phyloP scores from a whole-genome alignment of 2,113 vertebrate genomes.

The Chlamydotis undulata region DNA sequence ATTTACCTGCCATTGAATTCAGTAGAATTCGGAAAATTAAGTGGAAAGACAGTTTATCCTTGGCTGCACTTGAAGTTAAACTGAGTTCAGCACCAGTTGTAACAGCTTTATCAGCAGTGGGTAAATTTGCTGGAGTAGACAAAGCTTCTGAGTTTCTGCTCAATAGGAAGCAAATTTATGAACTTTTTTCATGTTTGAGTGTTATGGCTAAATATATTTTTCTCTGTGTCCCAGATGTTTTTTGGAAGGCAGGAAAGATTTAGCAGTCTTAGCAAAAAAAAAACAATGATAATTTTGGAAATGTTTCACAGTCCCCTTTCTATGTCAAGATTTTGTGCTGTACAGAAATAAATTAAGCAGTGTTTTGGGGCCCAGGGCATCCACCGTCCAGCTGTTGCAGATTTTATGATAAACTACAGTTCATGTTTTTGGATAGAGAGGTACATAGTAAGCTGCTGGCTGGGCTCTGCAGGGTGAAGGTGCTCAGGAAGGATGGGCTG shows the following conservation, averaged over 20 bases:
- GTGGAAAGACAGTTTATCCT: constrained; percentile 26
- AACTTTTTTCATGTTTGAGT: constrained; percentile 30
- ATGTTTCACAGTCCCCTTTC: background rate
- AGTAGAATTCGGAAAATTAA: background rate
- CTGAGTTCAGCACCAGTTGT: constrained; percentile 25
- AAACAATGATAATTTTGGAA: constrained; percentile 11
- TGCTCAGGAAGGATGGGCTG: background rate
- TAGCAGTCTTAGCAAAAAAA: constrained; percentile 44
- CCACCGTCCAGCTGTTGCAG: background rate
- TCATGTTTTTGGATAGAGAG: background rate
- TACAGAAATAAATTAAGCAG: constrained; percentile 13
- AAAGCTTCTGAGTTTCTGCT: constrained; percentile 51
- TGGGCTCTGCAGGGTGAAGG: background rate
- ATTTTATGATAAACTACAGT: background rate
- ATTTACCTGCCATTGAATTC: background rate
- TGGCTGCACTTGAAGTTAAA: constrained; percentile 50
- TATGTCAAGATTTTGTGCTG: background rate
- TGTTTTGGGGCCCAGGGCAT: background rate
- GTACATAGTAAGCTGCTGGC: background rate
- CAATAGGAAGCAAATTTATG: constrained; percentile 55
- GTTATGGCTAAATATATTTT: constrained; percentile 40
- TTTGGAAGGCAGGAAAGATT: constrained; percentile 41
- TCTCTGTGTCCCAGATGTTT: constrained; percentile 57
- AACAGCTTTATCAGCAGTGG: constrained; percentile 62
- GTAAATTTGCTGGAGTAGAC: constrained; percentile 63